phyloP scores from a whole-genome alignment of 2,113 vertebrate genomes.

The Burhinus bistriatus region DNA sequence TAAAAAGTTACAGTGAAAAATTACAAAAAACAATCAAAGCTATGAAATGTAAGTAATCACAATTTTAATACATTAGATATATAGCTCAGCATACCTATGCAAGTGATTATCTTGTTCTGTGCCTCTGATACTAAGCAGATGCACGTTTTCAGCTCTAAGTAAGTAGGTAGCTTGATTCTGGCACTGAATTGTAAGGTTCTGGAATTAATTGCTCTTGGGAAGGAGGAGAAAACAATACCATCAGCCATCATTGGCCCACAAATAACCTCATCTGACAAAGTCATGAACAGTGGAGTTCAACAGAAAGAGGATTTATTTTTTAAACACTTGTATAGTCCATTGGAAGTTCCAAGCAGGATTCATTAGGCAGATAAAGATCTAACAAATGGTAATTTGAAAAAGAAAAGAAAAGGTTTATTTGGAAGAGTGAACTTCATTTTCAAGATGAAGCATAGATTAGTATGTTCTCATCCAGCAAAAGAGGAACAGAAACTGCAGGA shows the following conservation, averaged over 20 bases:
- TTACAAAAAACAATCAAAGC: background rate
- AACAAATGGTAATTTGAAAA: background rate
- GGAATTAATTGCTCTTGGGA: background rate
- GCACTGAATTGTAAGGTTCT: background rate
- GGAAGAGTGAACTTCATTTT: background rate
- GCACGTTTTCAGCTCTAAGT: background rate
- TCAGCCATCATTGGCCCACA: background rate
- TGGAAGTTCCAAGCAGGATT: background rate
- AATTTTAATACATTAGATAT: background rate
- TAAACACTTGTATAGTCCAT: background rate
- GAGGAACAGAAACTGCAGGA: background rate
- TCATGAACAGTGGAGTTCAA: background rate
- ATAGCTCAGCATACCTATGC: background rate
- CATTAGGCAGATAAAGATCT: background rate
- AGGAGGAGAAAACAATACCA: background rate
- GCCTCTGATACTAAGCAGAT: background rate
- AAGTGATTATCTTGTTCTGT: background rate
- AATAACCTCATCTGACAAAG: background rate
- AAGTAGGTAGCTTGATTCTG: background rate
- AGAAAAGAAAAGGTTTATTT: background rate
- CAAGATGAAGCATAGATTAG: background rate
- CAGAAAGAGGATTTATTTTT: background rate
- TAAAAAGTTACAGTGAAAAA: background rate
- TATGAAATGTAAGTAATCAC: background rate
- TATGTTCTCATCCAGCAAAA: background rate